Evolutionary conservation across 2,113 vertebrate species (phyloP).

Genomic region (Rattus norvegicus): DNA sequence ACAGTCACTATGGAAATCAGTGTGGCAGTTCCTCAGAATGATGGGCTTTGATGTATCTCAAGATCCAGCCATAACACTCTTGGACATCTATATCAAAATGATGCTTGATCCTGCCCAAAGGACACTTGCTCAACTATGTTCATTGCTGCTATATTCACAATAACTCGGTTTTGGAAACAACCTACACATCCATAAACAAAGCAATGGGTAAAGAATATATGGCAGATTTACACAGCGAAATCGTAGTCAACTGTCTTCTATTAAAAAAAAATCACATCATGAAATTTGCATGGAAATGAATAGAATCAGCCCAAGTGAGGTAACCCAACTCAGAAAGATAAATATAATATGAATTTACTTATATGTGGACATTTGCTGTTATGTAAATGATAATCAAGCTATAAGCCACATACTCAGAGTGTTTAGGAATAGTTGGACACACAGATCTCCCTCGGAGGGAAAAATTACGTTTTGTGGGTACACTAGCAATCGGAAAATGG

Average conservation of each 20-base stretch:
- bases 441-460: background rate
- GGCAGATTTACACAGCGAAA: background rate
- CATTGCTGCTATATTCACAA: background rate
- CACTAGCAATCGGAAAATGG: background rate
- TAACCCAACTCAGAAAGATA: background rate
- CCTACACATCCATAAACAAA: background rate
- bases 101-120: background rate
- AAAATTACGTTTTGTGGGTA: background rate
- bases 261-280: background rate
- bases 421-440: background rate
- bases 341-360: background rate
- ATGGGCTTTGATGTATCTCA: background rate
- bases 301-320: background rate
- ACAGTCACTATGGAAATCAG: background rate
- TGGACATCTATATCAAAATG: background rate
- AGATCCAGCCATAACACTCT: background rate
- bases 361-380: background rate
- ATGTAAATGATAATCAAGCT: background rate
- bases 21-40: background rate
- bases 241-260: background rate
- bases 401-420: background rate
- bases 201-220: background rate
- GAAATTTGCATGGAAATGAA: background rate
- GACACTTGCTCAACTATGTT: background rate
- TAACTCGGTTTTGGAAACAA: background rate